Conservation (phyloP, 2,888 invertebrate species). For the Diplolepis rosae region DNA sequence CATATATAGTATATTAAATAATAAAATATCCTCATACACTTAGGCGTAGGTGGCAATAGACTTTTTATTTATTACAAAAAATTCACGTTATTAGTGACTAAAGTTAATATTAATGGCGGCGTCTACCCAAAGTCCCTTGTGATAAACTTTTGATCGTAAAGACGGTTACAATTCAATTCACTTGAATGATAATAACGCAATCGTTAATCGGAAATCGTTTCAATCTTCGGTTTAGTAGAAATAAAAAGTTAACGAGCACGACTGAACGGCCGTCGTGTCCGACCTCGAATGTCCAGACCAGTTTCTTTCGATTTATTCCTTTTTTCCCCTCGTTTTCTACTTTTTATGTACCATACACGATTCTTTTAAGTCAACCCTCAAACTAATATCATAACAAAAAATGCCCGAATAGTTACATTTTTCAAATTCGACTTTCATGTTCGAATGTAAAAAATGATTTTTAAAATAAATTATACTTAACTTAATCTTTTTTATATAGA, state of each 20-base stretch:
- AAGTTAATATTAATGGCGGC: slow-evolving; percentile 23
- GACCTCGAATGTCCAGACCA: slow-evolving; percentile 27
- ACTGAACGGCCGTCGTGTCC: slow-evolving; percentile 12
- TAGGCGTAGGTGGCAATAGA: too few species aligned
- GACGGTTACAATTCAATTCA: slow-evolving; percentile 32
- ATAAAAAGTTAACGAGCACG: slow-evolving; percentile 31
- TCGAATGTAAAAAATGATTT: background rate
- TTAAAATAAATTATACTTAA: too few species aligned
- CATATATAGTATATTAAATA: background rate
- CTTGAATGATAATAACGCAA: slow-evolving; percentile 34
- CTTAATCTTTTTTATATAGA: too few species aligned
- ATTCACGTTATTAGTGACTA: slow-evolving; percentile 10
- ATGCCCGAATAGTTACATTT: background rate
- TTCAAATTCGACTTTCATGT: background rate
- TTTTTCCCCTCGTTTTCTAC: background rate
- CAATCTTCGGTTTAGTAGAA: slow-evolving; percentile 28
- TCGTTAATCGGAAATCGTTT: slow-evolving; percentile 32
- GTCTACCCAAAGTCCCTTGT: background rate
- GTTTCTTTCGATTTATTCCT: slow-evolving; percentile 17
- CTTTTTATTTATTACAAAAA: background rate
- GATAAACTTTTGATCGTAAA: slow-evolving; percentile 29
- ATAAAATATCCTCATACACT: background rate
- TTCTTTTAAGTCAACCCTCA: slow-evolving; percentile 4
- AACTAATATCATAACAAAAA: background rate
- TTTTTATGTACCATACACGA: background rate